A percentile compares a stretch with the other conserved stretches of the same genome.
phyloP scores from a whole-genome alignment of 2,113 vertebrate species.

The Phyllopteryx taeniolatus region DNA sequence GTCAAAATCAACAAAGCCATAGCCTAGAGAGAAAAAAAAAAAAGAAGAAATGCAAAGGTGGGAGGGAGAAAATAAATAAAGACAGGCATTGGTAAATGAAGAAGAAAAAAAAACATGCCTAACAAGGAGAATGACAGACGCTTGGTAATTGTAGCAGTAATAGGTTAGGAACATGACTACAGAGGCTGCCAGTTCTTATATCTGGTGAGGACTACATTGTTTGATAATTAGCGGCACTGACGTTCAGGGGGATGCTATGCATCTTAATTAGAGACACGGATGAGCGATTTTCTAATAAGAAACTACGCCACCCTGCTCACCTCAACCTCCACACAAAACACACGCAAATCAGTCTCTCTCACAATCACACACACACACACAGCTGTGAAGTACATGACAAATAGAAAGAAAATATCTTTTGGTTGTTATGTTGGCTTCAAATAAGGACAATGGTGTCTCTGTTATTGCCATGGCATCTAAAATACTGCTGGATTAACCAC shows the following conservation, averaged over 20 bases:
- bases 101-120: conserved; percentile 55
- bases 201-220: conserved; percentile 71
- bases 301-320: conserved; percentile 61
- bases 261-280: conserved; percentile 72
- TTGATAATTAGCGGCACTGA: conserved; percentile 72
- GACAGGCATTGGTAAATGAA: conserved; percentile 42
- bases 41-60: conserved; percentile 6
- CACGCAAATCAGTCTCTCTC: neutral
- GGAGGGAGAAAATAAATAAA: conserved; percentile 25
- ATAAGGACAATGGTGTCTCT: no score
- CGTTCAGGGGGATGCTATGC: conserved; percentile 68
- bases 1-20: conserved; percentile 97
- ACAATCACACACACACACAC: conserved; percentile 5
- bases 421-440: neutral
- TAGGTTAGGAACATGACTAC: conserved; percentile 72
- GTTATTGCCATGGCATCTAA: no score
- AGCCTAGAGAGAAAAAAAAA: conserved; percentile 74
- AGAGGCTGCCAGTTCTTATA: conserved; percentile 74
- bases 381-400: neutral
- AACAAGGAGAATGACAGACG: conserved; percentile 65
- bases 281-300: conserved; percentile 71
- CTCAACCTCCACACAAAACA: conserved; percentile 43
- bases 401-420: neutral
- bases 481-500: no score
- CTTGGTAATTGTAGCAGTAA: conserved; percentile 71